Base-by-base conservation (phyloP, 2,888 invertebrate species). In the Heliconius aoede region DNA sequence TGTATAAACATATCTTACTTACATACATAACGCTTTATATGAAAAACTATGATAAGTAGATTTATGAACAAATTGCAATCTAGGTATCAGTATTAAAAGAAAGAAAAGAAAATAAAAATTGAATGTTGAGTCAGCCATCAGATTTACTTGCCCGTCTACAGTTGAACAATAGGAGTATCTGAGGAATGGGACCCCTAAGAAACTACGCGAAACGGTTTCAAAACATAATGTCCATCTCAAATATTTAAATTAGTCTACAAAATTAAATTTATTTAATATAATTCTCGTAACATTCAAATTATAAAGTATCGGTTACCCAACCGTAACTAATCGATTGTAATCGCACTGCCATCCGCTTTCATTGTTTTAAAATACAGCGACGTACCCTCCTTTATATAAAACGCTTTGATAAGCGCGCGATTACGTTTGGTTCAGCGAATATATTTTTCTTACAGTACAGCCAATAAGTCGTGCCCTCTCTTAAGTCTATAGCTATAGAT, bases 361-460 rank as follows among this genome's bases (percentile, higher is more conserved):
- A 78, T 78, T 79, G 79, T 78, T 74, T 72, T 71, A 67, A 46
- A 68, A 46, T 58, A 79, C 79, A 79, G 77, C 75, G n/a, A 55
- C n/a, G 8, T n/a, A 55, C 55, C 64, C 61, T 72, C 62, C 61
- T 60, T 36, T 51, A 60, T 62, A 36, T 58, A 58, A 67, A 15
- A 55, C 26, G 51, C 24, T 3, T n/a, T 55, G 28, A 9, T 72
- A 72, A 40, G n/a, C 64, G 21, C 60, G 36, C 32, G 32, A 26
- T 36, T 61, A 40, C 36, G 24, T 36, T n/a, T 72, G 40, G 13
- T 40, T 36, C 18, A 61, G 40, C 18, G 36, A 18, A 40, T 26
- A 72, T 4, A 18, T 64, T n/a, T 65, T 7, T 7, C 21, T 2
- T 46, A 46, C 3, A 46, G 7, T 46, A 46, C 46, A 5, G 18